A percentile compares a stretch with the other conserved stretches of the same genome.
Evolutionary conservation across 2,888 invertebrate genomes (phyloP).

Genomic region (Dynastes grantii): DNA sequence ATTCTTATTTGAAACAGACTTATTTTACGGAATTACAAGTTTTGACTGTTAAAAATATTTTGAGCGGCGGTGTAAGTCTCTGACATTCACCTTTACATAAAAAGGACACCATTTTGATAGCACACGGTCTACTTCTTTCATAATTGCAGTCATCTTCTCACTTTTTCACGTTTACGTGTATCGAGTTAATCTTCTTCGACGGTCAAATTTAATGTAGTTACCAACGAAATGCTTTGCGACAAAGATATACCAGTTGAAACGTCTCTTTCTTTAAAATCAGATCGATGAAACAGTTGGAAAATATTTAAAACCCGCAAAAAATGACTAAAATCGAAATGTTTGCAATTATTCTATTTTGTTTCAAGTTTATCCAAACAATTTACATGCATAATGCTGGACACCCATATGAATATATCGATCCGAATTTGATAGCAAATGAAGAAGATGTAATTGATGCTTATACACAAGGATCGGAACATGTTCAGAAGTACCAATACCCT

Average conservation of each 20-base stretch:
- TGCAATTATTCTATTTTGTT: neutral
- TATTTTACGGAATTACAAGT: neutral
- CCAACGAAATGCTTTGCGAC: neutral
- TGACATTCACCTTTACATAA: neutral
- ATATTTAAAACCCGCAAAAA: no score
- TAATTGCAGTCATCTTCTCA: conserved; percentile 28
- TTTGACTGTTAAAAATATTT: neutral
- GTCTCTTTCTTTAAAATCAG: neutral
- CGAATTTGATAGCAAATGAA: neutral
- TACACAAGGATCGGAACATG: neutral
- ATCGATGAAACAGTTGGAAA: neutral
- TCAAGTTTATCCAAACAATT: neutral
- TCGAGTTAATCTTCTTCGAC: neutral
- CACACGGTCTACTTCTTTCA: conserved; percentile 24
- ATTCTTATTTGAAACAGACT: neutral
- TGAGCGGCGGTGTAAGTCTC: neutral
- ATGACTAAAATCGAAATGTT: conserved; percentile 1
- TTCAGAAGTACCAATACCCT: conserved; percentile 22
- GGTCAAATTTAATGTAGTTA: neutral
- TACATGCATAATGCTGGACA: conserved; percentile 3
- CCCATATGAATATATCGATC: neutral
- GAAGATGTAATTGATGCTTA: neutral
- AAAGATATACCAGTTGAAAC: neutral
- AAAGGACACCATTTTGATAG: conserved; percentile 14
- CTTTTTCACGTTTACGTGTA: conserved; percentile 14